A percentile compares a stretch with the other conserved stretches of the same genome.
Evolutionary conservation across 2,113 vertebrate genomes (phyloP).

Genomic region (Hippocampus barbouri): DNA sequence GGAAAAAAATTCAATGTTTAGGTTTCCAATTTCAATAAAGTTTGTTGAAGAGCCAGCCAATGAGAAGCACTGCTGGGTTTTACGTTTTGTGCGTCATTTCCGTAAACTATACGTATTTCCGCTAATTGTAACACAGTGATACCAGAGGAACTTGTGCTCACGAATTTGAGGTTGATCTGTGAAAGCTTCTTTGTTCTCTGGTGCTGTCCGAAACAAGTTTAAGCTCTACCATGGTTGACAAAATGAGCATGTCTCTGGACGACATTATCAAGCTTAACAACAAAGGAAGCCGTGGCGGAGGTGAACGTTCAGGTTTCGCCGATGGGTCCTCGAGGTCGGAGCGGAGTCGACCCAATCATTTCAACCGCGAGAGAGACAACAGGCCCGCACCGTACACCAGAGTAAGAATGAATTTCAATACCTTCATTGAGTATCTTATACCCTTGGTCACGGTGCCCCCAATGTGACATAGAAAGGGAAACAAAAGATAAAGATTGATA

Average conservation of each 20-base stretch:
- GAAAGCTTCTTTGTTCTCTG: background rate
- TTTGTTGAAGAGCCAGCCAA: background rate
- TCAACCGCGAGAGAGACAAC: conserved; percentile 72
- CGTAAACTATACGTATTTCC: conserved; percentile 13
- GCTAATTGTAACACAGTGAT: conserved; percentile 35
- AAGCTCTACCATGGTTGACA: conserved; percentile 78
- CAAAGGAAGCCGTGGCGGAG: conserved; percentile 73
- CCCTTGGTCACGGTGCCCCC: background rate
- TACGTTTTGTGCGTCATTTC: conserved; percentile 9
- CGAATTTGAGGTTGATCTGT: conserved; percentile 4
- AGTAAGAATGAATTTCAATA: conserved; percentile 68
- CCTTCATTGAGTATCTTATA: background rate
- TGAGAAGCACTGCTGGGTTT: background rate
- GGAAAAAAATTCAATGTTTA: background rate
- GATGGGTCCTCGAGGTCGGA: conserved; percentile 46
- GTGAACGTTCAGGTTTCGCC: conserved; percentile 60
- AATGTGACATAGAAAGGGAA: background rate
- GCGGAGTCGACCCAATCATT: conserved; percentile 69
- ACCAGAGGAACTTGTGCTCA: conserved; percentile 1
- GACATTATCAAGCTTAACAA: conserved; percentile 92
- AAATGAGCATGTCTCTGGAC: conserved; percentile 96
- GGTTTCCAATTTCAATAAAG: background rate
- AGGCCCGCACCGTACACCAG: conserved; percentile 85
- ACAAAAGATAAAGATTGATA: background rate
- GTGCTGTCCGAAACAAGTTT: background rate